Evolutionary conservation across 1,140 invertebrate species (phyloP).

Genomic region (Lepidurus packardi): DNA sequence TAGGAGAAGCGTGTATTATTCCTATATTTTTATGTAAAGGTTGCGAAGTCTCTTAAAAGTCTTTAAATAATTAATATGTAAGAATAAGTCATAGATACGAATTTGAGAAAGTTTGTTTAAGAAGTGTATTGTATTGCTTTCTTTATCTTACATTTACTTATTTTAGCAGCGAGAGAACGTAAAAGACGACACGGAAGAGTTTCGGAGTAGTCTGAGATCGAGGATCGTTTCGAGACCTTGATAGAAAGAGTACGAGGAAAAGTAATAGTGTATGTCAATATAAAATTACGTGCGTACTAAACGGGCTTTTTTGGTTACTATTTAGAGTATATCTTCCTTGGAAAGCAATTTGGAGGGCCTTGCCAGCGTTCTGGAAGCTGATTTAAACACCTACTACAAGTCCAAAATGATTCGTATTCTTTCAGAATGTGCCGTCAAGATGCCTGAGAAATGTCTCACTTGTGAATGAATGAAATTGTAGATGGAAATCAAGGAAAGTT

Average conservation of each 20-base stretch:
- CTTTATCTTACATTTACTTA: no score
- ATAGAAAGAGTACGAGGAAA: slow-evolving; percentile 93
- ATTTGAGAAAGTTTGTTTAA: no score
- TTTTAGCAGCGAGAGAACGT: not conserved
- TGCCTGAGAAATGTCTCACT: slow-evolving; percentile 93
- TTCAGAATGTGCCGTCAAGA: slow-evolving; percentile 86
- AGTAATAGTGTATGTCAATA: slow-evolving; percentile 44
- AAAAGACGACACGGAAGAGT: slow-evolving; percentile 27
- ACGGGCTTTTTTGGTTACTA: slow-evolving; percentile 35
- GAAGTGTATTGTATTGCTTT: no score
- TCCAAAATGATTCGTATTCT: slow-evolving; percentile 90
- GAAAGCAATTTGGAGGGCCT: slow-evolving; percentile 94
- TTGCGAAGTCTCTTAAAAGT: no score
- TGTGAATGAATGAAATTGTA: no score
- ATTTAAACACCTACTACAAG: slow-evolving; percentile 77
- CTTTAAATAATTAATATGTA: no score
- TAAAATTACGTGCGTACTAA: not conserved
- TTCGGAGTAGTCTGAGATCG: slow-evolving; percentile 62
- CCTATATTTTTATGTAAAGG: no score
- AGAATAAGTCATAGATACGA: no score
- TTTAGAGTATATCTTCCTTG: slow-evolving; percentile 83
- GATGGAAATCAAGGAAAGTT: no score
- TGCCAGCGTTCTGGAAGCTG: slow-evolving; percentile 88
- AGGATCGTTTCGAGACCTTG: slow-evolving; percentile 88
- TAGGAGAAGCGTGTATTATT: not conserved